Base-by-base conservation (phyloP, 2,888 invertebrate species). In the Athalia circularis region DNA sequence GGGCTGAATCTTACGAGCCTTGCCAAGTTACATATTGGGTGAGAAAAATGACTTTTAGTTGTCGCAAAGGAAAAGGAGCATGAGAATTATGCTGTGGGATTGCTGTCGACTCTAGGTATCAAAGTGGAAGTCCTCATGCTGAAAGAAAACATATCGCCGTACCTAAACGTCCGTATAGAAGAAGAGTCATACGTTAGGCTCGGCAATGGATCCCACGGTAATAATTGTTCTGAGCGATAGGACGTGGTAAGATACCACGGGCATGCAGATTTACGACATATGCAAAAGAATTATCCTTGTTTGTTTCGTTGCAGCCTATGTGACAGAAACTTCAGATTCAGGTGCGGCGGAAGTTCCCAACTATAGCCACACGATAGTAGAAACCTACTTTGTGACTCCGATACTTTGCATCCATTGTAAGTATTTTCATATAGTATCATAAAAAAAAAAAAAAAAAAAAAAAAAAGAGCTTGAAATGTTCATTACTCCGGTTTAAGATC, bases 351-450 rank as follows among this genome's bases (percentile, higher is more conserved):
- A 88, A 83, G 81, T 81, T 77, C 82, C 65, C 82, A 84, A 82
- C 65, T 84, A 82, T 77, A 87, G 86, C 81, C 92, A 93, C 86
- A 90, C 89, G 80, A 87, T 93, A 80, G 87, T 89, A 81, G 91
- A 92, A 82, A 91, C 91, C 81, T 92, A 91, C 87, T 91, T 92
- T 86, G 85, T 92, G 84, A 92, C 91, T 79, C 92, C 93, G 79
- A 89, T 92, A 83, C 87, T 92, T 70, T 93, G 93, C 86, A 88
- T 88, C 82, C 92, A 92, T 84, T 93, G 93, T 93, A 89, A 92
- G 93, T 92, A 86, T 79, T 67, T 48, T 78, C 62, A 9, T 54
- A 65, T 65, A 61, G 47, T 54, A 29, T 45, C 7, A 54, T 15
- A 70, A n/a, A 45, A 43, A 57, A 4, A 61, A 48, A 13, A 5